These are phyloP conservation scores for Marmota flaviventris DNA, from an alignment of 2,113 vertebrate species.

Conservation along the genomic window DNA sequence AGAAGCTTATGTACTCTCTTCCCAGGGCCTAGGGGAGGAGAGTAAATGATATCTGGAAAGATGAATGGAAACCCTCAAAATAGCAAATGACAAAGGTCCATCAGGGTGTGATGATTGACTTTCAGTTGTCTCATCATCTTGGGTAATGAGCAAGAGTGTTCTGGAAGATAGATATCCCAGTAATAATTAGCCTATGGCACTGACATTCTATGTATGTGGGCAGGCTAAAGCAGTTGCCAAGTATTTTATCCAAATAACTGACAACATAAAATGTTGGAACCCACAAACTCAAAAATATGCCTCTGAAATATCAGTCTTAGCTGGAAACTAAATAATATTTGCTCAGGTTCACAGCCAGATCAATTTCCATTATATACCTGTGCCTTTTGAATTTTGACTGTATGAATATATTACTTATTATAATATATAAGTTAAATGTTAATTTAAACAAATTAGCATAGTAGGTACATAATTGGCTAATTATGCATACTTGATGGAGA, in stretches of 20 bases:
- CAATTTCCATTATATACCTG: not conserved
- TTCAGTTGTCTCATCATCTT: not conserved
- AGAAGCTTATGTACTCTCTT: not conserved
- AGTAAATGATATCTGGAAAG: not conserved
- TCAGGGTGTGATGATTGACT: not conserved
- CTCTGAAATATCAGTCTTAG: not conserved
- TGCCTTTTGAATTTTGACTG: not conserved
- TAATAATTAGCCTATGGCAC: not conserved
- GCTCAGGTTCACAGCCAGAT: too few relatives aligned
- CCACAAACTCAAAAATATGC: not conserved
- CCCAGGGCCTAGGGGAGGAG: not conserved
- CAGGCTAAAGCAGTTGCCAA: not conserved
- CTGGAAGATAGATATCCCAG: not conserved
- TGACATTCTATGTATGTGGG: not conserved
- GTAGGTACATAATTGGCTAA: not conserved
- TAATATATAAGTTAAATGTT: slow-evolving; percentile 10
- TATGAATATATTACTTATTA: not conserved
- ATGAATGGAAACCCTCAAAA: not conserved
- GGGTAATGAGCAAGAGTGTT: not conserved
- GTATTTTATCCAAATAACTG: not conserved
- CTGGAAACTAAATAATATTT: not conserved
- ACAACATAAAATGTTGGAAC: not conserved
- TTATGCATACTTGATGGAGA: not conserved
- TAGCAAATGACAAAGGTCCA: too few relatives aligned
- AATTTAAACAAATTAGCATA: not conserved